These are phyloP conservation scores for Miichthys miiuy DNA, from an alignment of 2,797 vertebrate genomes.

Conservation along the genomic window DNA sequence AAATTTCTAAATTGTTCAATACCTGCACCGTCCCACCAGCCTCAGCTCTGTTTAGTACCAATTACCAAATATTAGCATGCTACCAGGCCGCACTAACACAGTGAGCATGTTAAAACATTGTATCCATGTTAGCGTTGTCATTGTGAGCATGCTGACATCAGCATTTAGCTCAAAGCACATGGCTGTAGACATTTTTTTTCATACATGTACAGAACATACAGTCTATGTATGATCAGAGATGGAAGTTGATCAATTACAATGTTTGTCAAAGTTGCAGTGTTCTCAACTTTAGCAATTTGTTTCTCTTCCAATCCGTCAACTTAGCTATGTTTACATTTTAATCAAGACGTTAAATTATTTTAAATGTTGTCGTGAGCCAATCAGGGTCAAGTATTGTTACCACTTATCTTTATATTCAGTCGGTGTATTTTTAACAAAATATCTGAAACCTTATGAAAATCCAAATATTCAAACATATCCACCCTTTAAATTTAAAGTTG, in stretches of 20 bases:
- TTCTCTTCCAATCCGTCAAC: background rate
- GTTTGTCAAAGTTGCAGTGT: background rate
- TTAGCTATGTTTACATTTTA: background rate
- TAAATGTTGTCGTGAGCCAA: background rate
- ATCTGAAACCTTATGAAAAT: background rate
- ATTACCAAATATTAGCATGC: background rate
- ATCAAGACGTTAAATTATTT: too few species aligned
- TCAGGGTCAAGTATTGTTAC: background rate
- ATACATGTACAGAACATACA: background rate
- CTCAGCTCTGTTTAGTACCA: background rate
- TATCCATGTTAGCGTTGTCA: background rate
- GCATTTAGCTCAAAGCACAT: background rate
- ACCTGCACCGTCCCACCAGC: background rate
- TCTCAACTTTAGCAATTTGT: background rate
- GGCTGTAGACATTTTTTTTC: too few species aligned
- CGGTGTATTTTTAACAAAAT: background rate
- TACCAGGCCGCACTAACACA: background rate
- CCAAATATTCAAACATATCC: background rate
- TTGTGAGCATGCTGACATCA: background rate
- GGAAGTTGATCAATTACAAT: background rate
- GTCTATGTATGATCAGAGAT: background rate
- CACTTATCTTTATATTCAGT: background rate
- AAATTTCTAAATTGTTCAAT: background rate
- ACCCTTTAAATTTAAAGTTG: background rate
- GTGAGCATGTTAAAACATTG: background rate